Evolutionary conservation across 2,888 invertebrate genomes (phyloP).

Genomic region (Lobophora halterata): DNA sequence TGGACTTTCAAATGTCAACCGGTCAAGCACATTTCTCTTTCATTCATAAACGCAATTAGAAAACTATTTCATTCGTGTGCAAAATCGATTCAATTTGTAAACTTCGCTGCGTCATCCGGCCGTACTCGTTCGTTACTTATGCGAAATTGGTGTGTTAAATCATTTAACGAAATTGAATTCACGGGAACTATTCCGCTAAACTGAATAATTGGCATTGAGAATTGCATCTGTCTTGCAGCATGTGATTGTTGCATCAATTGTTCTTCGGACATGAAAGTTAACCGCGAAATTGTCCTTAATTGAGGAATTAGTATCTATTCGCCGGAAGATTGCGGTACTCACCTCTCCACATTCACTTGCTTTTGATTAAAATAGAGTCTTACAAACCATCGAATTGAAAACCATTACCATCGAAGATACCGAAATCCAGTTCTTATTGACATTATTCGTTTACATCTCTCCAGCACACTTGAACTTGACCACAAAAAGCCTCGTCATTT

Average conservation of each 20-base stretch:
- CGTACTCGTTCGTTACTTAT: constrained; percentile 29
- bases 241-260: constrained; percentile 58
- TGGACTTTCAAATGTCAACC: constrained; percentile 10
- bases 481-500: constrained; percentile 56
- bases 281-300: constrained; percentile 73
- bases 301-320: constrained; percentile 58
- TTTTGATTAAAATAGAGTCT: constrained; percentile 10
- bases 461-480: constrained; percentile 65
- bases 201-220: constrained; percentile 63
- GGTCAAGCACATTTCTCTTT: constrained; percentile 1
- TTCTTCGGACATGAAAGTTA: constrained; percentile 44
- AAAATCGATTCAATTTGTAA: constrained; percentile 21
- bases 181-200: constrained; percentile 47
- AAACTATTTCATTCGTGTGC: constrained; percentile 8
- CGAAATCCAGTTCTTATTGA: not conserved
- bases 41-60: constrained; percentile 13
- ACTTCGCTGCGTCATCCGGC: constrained; percentile 29
- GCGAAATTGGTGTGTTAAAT: constrained; percentile 46
- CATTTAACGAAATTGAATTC: constrained; percentile 48
- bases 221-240: constrained; percentile 66
- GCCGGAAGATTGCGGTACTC: constrained; percentile 45
- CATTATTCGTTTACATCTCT: not conserved
- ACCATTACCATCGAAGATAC: not conserved
- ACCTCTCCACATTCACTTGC: not conserved
- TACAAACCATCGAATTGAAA: not conserved